Evolutionary conservation across 2,888 invertebrate genomes (phyloP), one percentile per base, ranked within the genome.

Genomic region (Abscondita cerata): DNA sequence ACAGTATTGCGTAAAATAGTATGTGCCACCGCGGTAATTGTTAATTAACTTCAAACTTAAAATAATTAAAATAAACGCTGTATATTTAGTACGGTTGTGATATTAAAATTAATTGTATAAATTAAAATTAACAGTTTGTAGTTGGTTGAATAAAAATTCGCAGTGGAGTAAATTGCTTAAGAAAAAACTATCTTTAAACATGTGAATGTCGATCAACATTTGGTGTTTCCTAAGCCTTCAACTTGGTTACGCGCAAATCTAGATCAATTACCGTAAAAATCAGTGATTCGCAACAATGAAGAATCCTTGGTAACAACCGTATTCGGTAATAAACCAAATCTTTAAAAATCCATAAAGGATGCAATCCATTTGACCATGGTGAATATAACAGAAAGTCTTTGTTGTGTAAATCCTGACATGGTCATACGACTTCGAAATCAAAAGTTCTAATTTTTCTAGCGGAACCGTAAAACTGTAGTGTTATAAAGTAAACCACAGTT

Each of bases 351-450:
- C 31, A 40, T 41, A 34, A 36, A 51, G 33, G 52, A 58, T 25
- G 40, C 34, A 50, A 58, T 58, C 40, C 44, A 59, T 68, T 69
- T 73, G 73, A 70, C 73, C 73, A 65, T 73, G 74, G 71, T 74
- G 70, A 68, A 68, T 72, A 65, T 70, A 73, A 71, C 72, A 70
- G 73, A 73, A 74, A 74, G 70, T 70, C 72, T 70, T 66, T 72
- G 71, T 76, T 75, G 73, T 74, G 75, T 71, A 75, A 75, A 74
- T 72, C 70, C 69, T 72, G 74, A 72, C 73, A 74, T 70, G 71
- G 72, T 71, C 71, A 69, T 58, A 50, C 67, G 69, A 66, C 69
- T 72, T 69, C 72, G 75, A 76, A 76, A 76, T 73, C 73, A 73
- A 74, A 71, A 76, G 76, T 76, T 72, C 70, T 72, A 67, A 66